phyloP scores from a whole-genome alignment of 2,113 vertebrate genomes.

The Chitala chitala region DNA sequence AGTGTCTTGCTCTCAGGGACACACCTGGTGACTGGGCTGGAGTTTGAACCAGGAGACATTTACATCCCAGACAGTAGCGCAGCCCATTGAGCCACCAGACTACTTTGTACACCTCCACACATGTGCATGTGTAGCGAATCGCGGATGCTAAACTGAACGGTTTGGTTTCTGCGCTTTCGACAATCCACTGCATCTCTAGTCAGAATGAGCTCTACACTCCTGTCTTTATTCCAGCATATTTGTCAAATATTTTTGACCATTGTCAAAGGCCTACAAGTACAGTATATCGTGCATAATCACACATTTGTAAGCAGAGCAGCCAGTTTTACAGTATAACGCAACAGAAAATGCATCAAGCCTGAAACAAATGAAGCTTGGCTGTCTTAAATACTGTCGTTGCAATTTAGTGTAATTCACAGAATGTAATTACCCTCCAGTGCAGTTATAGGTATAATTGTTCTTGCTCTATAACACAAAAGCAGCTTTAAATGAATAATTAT shows the following conservation, averaged over 20 bases:
- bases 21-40: no score
- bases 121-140: no score
- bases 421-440: neutral
- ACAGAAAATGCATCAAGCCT: neutral
- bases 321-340: neutral
- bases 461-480: neutral
- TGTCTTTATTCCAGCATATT: neutral
- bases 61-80: no score
- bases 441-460: neutral
- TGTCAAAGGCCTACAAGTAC: neutral
- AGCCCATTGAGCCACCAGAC: no score
- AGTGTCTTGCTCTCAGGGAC: no score
- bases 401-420: neutral
- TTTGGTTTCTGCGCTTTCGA: no score
- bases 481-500: slow-evolving; percentile 5
- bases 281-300: neutral
- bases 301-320: neutral
- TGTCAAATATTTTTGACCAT: neutral
- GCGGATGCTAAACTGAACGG: no score
- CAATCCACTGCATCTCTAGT: no score
- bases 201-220: neutral
- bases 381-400: neutral
- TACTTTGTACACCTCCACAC: no score
- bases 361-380: neutral
- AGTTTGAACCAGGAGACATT: no score